These are phyloP conservation scores for Lophotriccus pileatus DNA, from an alignment of 2,797 vertebrate species.

Conservation along the genomic window DNA sequence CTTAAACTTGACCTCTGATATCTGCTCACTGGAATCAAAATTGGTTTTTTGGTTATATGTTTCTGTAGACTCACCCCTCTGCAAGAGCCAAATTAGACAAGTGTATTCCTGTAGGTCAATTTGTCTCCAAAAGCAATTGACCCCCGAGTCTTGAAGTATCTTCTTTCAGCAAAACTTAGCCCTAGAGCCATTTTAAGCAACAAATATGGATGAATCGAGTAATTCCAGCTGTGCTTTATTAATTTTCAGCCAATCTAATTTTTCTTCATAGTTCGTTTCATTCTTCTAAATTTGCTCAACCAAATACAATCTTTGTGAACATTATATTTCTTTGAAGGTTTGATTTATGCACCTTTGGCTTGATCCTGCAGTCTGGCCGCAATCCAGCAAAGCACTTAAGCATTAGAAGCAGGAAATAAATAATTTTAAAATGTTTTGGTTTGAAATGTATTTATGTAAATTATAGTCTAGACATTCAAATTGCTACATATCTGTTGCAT, in stretches of 20 bases:
- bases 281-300: constrained; percentile 48
- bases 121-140: constrained; percentile 68
- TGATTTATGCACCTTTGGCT: constrained; percentile 26
- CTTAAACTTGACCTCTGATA: constrained; percentile 45
- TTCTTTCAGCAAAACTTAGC: constrained; percentile 56
- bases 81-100: constrained; percentile 60
- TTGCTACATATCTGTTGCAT: background rate
- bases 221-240: constrained; percentile 71
- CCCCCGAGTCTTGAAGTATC: constrained; percentile 47
- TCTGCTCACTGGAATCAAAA: constrained; percentile 27
- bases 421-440: constrained; percentile 17
- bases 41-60: constrained; percentile 53
- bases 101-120: constrained; percentile 52
- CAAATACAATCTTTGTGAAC: constrained; percentile 6
- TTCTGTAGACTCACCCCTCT: constrained; percentile 20
- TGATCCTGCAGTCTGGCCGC: background rate
- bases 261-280: constrained; percentile 52
- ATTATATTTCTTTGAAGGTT: constrained; percentile 24
- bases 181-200: constrained; percentile 65
- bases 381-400: constrained; percentile 32
- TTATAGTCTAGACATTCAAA: constrained; percentile 3
- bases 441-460: constrained; percentile 41
- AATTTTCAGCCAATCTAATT: constrained; percentile 66
- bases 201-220: constrained; percentile 53
- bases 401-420: background rate